Base-by-base conservation (phyloP, 2,888 invertebrate genomes). In the Tiliacea citrago region DNA sequence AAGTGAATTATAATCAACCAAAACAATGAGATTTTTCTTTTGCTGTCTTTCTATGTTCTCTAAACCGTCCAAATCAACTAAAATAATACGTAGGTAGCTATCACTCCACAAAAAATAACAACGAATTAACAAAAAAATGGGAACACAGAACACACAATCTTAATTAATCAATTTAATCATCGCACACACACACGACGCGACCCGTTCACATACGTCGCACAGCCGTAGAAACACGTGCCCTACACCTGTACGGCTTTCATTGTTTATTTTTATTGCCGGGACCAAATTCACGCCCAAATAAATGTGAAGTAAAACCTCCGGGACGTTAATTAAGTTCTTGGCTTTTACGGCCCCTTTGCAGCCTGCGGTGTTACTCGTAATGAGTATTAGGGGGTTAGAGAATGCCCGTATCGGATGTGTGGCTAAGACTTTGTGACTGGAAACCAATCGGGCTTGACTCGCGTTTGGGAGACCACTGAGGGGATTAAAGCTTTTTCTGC, bases 301-400 rank as follows among this genome's bases (percentile, higher is more conserved):
- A 94, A 95, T 93, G 93, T 92, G 91, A 92, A 91, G 91, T 89
- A 90, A 91, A 89, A 83, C 89, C 90, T 87, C 82, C 75, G 89
- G 90, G 89, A 92, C 92, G 93, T 94, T 95, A 95, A 95, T 95
- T 95, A 95, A 94, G 95, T 93, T 93, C 94, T 93, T 94, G 92
- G 92, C 92, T 94, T 94, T 94, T 93, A 92, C 91, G 91, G 89
- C 90, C 90, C 89, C 89, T 88, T 77, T 88, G 88, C 79, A 84
- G 82, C 85, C 88, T 89, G 91, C 89, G 91, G 90, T 90, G 88
- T 84, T 88, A 83, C 85, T 84, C 85, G 90, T 93, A 94, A 93
- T 93, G 91, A 93, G 92, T 86, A 89, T 89, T 89, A 88, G 88
- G 87, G 86, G 89, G 82, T 87, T 86, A 88, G 88, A 79, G 84